Evolutionary conservation across 1,140 invertebrate species (phyloP).

Genomic region (Lepidurus apus): DNA sequence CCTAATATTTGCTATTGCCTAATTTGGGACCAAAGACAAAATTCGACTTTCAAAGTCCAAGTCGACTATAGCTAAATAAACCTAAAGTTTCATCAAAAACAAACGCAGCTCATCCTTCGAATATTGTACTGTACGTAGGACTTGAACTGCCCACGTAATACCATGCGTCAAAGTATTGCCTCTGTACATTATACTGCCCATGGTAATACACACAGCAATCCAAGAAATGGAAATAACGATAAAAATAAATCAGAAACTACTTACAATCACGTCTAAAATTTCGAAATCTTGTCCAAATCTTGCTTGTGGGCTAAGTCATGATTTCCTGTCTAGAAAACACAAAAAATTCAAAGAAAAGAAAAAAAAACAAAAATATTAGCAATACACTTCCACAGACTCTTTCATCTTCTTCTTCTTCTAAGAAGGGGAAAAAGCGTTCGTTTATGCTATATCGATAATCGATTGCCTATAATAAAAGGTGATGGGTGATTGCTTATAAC

Average conservation of each 20-base stretch:
- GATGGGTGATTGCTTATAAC: background rate
- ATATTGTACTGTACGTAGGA: too few relatives aligned
- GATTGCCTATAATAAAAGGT: background rate
- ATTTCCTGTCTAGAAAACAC: background rate
- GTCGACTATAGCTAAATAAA: too few relatives aligned
- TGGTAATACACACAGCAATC: background rate
- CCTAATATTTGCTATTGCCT: too few relatives aligned
- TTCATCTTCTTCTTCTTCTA: background rate
- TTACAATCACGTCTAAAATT: background rate
- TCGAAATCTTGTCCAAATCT: background rate
- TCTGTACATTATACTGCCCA: background rate
- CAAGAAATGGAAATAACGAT: background rate
- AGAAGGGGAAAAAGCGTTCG: background rate
- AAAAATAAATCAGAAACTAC: background rate
- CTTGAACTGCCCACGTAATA: too few relatives aligned
- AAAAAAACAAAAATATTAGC: background rate
- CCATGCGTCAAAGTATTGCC: too few relatives aligned
- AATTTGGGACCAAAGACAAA: too few relatives aligned
- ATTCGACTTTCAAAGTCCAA: too few relatives aligned
- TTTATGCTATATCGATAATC: slow-evolving; percentile 2
- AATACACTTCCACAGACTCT: background rate
- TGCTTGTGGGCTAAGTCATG: background rate
- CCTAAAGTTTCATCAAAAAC: too few relatives aligned
- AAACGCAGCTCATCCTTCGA: too few relatives aligned
- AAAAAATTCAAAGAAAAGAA: background rate